Base-by-base conservation (phyloP, 2,888 invertebrate genomes). In the Exocentrus adspersus region DNA sequence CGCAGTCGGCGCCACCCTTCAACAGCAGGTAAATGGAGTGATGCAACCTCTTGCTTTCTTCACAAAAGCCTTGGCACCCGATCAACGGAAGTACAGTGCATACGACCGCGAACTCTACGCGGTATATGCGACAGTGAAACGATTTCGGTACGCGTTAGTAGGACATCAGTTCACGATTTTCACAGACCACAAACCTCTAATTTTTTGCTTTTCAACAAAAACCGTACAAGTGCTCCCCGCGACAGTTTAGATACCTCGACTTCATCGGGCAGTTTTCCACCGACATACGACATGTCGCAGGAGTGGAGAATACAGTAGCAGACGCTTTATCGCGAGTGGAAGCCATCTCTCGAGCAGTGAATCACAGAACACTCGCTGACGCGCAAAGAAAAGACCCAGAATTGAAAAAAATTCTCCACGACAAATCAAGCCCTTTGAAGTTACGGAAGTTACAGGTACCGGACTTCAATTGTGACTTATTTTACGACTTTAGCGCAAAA, bases 181-280 rank as follows among this genome's bases (percentile, higher is more conserved):
- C 7, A 58, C 59, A 2, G 59, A 58, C 19, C 59, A 58, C 9
- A 50, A 52, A 42, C 79, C 79, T 1, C 58, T 81, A n/a, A 61
- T 7, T 65, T n/a, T 79, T 64, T 37, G 79, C 80, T 0, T 78
- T 82, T 52, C 12, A 57, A 2, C 65, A 75, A 58, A 73, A 74
- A 10, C 37, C 71, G 2, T 75, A 77, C 2, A 77, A 76, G 32
- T 51, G 51, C 17, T 59, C 79, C 1, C 81, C 80, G 0, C 53
- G 80, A 2, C 80, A 82, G 62, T 67, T 72, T 7, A 56, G 79
- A 2, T 75, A 82, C 6, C 65, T 82, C 0, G 73, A 76, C 50
- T 78, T 68, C 17, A 78, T 69, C 1, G 37, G 30, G 1, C 62
- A 67, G 53, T 82, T 81, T 64, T 75, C 79, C 0, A 79, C 76